These are phyloP conservation scores for Apaloderma vittatum DNA, from an alignment of 2,113 vertebrate species.

Conservation along the genomic window DNA sequence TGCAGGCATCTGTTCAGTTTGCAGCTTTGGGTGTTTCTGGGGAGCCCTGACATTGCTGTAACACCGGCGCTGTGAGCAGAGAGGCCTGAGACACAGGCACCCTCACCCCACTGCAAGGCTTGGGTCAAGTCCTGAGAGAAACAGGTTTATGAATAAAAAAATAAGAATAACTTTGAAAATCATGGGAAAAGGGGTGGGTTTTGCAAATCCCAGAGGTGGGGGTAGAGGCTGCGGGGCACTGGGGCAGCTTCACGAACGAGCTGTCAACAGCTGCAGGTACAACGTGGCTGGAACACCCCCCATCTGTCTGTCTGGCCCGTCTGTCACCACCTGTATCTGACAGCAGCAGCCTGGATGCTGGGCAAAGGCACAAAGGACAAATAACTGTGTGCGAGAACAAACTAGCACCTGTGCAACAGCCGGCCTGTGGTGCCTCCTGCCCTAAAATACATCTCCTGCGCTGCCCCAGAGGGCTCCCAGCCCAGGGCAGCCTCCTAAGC, in stretches of 20 bases:
- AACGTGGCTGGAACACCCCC: not conserved
- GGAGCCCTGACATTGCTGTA: fast-evolving
- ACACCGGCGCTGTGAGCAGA: not conserved
- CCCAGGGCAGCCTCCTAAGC: not conserved
- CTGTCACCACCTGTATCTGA: not conserved
- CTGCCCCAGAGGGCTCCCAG: not conserved
- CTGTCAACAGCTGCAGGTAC: not conserved
- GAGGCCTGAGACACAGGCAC: fast-evolving
- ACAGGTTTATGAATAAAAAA: not conserved
- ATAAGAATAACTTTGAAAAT: not conserved
- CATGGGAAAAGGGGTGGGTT: not conserved
- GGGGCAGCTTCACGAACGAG: not conserved
- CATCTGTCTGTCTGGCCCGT: fast-evolving
- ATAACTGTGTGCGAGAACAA: not conserved
- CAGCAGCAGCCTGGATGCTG: fast-evolving
- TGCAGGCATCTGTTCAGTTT: fast-evolving
- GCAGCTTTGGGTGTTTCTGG: not conserved
- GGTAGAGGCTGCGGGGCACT: not conserved
- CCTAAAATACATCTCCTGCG: not conserved
- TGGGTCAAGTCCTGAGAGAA: not conserved
- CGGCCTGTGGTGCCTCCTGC: not conserved
- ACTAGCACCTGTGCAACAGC: not conserved
- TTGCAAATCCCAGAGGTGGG: not conserved
- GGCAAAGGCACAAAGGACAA: not conserved
- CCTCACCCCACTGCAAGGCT: not conserved